Conservation (phyloP, 2,113 vertebrate species). For the Pollachius pollachius region DNA sequence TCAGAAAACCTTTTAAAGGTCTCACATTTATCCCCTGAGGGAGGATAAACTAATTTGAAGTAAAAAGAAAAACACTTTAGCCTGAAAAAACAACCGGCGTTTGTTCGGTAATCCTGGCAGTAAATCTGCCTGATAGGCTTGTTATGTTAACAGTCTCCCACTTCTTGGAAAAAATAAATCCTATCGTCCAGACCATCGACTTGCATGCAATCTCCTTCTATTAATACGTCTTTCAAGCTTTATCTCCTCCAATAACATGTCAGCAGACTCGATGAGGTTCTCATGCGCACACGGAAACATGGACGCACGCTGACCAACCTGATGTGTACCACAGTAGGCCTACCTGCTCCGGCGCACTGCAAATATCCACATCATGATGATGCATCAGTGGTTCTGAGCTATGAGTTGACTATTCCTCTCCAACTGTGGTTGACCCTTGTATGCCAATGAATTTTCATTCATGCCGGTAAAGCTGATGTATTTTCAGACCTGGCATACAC, state of each 20-base stretch:
- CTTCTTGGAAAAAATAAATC: conserved; percentile 49
- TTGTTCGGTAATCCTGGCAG: too few species aligned
- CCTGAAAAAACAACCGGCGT: conserved; percentile 60
- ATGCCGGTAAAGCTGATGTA: too few species aligned
- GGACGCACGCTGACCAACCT: conserved; percentile 1
- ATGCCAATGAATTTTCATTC: too few species aligned
- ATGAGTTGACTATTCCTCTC: too few species aligned
- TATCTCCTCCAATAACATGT: conserved; percentile 51
- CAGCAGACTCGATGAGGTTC: conserved; percentile 19
- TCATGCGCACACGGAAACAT: conserved; percentile 35
- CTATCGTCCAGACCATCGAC: conserved; percentile 41
- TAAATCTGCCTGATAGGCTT: conserved; percentile 34
- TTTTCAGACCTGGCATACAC: too few species aligned
- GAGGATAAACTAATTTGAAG: conserved; percentile 61
- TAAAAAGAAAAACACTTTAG: conserved; percentile 31
- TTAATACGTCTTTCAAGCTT: conserved; percentile 35
- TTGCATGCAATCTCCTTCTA: conserved; percentile 27
- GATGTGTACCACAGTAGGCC: neutral
- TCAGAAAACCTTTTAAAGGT: conserved; percentile 51
- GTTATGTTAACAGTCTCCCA: conserved; percentile 50
- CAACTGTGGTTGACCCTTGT: too few species aligned
- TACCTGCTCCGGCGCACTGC: conserved; percentile 39
- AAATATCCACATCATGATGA: neutral
- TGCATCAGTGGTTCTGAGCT: neutral
- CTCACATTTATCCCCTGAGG: conserved; percentile 42